Evolutionary conservation across 2,113 vertebrate genomes (phyloP).

Genomic region (Ginglymostoma cirratum): DNA sequence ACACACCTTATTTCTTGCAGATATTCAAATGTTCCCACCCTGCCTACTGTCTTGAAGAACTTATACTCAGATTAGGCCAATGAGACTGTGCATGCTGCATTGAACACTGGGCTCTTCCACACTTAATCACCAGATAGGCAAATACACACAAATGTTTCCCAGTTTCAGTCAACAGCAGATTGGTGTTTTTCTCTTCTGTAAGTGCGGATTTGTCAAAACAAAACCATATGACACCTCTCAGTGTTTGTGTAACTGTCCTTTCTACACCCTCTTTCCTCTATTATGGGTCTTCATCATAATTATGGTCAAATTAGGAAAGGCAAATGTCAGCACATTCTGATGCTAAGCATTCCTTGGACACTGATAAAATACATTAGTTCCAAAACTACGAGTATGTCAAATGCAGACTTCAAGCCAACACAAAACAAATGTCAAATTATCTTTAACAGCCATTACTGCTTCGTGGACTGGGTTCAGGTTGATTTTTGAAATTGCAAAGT

Average conservation of each 20-base stretch:
- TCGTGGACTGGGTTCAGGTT: too few species aligned
- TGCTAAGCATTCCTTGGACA: neutral
- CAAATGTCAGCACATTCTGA: conserved; percentile 27
- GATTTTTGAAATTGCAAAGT: neutral
- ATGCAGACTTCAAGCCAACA: neutral
- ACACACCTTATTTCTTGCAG: neutral
- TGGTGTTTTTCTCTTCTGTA: neutral
- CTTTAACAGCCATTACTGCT: neutral
- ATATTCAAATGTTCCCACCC: neutral
- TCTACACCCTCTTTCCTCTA: conserved; percentile 49
- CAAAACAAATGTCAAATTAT: conserved; percentile 16
- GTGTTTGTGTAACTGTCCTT: conserved; percentile 67
- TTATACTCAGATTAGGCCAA: too few species aligned
- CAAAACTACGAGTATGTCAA: neutral
- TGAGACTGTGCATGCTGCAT: neutral
- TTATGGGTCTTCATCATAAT: conserved; percentile 41
- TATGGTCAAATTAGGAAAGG: conserved; percentile 24
- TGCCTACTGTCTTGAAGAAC: neutral
- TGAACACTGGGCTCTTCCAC: neutral
- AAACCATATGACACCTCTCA: conserved; percentile 55
- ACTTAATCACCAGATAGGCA: neutral
- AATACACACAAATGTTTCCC: neutral
- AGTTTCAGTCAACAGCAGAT: conserved; percentile 18
- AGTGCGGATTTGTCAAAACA: conserved; percentile 64
- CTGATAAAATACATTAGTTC: neutral